phyloP scores from a whole-genome alignment of 2,113 vertebrate genomes.

The Leptosomus discolor region DNA sequence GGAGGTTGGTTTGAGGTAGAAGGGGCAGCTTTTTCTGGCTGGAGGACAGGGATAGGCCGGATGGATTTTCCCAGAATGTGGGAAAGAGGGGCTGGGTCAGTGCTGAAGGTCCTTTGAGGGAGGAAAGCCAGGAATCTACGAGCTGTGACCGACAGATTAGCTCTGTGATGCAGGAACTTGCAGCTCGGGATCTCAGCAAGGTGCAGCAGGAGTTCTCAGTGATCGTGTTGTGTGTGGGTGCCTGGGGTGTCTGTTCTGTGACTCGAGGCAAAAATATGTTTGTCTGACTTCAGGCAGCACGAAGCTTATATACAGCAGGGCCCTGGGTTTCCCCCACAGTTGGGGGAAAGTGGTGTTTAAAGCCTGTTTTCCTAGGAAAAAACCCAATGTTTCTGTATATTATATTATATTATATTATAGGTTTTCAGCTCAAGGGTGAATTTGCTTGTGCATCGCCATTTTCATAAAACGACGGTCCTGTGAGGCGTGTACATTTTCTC shows the following conservation, averaged over 20 bases:
- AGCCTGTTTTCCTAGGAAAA: not conserved
- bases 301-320: not conserved
- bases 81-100: not conserved
- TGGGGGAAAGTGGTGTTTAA: not conserved
- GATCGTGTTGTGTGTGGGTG: not conserved
- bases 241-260: no score
- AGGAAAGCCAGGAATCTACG: not conserved
- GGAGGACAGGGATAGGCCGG: not conserved
- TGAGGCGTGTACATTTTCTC: fast-evolving
- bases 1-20: not conserved
- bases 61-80: not conserved
- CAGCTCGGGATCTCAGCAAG: not conserved
- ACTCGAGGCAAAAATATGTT: not conserved
- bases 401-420: no score
- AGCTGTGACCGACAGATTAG: not conserved
- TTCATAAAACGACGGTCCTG: no score
- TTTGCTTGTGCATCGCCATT: not conserved
- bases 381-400: not conserved
- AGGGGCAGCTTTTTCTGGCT: not conserved
- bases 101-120: not conserved
- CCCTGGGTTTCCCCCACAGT: not conserved
- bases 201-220: not conserved
- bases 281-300: not conserved
- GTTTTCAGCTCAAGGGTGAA: not conserved
- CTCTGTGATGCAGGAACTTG: not conserved